Evolutionary conservation across 1,140 invertebrate genomes (phyloP).

Genomic region (Drosophila varians): DNA sequence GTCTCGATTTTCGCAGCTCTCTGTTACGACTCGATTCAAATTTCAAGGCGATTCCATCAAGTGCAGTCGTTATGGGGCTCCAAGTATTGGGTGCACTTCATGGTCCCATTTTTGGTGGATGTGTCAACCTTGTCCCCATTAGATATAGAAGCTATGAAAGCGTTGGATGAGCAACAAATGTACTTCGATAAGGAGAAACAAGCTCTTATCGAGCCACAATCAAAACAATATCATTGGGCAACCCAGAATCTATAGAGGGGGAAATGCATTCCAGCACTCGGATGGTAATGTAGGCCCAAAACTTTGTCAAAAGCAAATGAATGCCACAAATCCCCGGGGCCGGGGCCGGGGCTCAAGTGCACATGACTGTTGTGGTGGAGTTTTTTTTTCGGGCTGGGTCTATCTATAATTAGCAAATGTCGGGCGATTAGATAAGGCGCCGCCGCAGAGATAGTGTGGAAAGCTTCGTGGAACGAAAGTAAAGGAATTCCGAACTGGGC

Average conservation of each 20-base stretch:
- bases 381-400: slow-evolving; percentile 25
- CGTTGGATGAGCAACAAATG: slow-evolving; percentile 58
- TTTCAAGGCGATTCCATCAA: slow-evolving; percentile 14
- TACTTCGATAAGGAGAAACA: slow-evolving; percentile 63
- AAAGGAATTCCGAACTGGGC: slow-evolving; percentile 35
- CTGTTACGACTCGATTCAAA: slow-evolving; percentile 34
- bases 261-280: slow-evolving; percentile 27
- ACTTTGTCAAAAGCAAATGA: slow-evolving; percentile 26
- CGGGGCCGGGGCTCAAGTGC: slow-evolving; percentile 35
- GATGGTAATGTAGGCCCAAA: background rate
- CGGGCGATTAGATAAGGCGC: slow-evolving; percentile 58
- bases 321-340: slow-evolving; percentile 17
- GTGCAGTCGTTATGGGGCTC: slow-evolving; percentile 12
- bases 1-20: slow-evolving; percentile 44
- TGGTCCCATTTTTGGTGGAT: slow-evolving; percentile 45
- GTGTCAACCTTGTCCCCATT: slow-evolving; percentile 72
- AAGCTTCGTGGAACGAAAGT: slow-evolving; percentile 24
- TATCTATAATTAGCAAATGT: slow-evolving; percentile 78
- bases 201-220: slow-evolving; percentile 66
- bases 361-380: slow-evolving; percentile 19
- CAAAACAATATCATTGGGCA: slow-evolving; percentile 57
- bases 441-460: slow-evolving; percentile 29
- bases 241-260: background rate
- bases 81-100: slow-evolving; percentile 41
- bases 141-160: slow-evolving; percentile 34